Evolutionary conservation across 2,888 invertebrate genomes (phyloP).

Genomic region (Stenchaetothrips biformis): DNA sequence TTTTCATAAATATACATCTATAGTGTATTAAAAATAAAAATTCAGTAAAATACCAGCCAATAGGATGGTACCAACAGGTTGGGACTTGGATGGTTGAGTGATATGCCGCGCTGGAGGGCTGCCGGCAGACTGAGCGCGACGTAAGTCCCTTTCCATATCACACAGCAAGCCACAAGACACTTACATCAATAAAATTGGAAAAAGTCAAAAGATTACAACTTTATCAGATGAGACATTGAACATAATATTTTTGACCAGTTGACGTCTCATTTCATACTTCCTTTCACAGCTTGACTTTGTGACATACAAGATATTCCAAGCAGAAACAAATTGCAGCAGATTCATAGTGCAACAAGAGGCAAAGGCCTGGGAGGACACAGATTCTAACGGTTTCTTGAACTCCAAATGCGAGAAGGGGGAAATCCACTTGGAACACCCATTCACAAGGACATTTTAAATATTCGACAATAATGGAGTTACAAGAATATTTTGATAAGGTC

Average conservation of each 20-base stretch:
- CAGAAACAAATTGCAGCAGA: neutral
- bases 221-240: neutral
- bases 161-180: constrained; percentile 22
- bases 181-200: constrained; percentile 24
- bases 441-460: neutral
- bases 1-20: constrained; percentile 25
- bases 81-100: constrained; percentile 21
- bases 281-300: neutral
- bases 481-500: neutral
- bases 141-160: constrained; percentile 11
- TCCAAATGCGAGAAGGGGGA: neutral
- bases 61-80: constrained; percentile 15
- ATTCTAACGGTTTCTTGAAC: neutral
- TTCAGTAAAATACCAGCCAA: constrained; percentile 19
- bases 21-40: constrained; percentile 25
- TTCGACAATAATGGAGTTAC: neutral
- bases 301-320: neutral
- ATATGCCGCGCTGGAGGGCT: constrained; percentile 17
- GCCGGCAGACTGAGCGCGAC: constrained; percentile 23
- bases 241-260: neutral
- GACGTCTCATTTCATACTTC: neutral
- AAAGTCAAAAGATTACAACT: constrained; percentile 15
- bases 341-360: neutral
- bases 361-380: neutral
- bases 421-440: neutral